These are phyloP conservation scores for Pheosia tremula DNA, from an alignment of 2,888 invertebrate species.

Conservation along the genomic window DNA sequence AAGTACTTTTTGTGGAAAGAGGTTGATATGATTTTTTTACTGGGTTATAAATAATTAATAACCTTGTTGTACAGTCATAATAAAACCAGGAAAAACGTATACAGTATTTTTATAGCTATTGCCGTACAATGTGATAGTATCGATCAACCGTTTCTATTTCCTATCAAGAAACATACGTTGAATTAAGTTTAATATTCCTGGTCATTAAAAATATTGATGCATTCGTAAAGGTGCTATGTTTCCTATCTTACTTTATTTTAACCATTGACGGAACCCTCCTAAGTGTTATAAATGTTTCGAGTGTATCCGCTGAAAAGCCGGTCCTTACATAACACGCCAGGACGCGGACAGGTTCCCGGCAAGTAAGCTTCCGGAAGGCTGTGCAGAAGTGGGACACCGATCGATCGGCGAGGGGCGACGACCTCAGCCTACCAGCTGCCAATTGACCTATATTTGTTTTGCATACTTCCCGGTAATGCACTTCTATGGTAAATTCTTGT, in stretches of 20 bases:
- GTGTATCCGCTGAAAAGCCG: neutral
- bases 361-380: conserved; percentile 38
- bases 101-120: too few species aligned
- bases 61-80: neutral
- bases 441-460: conserved; percentile 40
- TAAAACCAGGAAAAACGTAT: neutral
- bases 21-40: too few species aligned
- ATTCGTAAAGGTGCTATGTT: too few species aligned
- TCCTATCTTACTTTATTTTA: too few species aligned
- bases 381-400: conserved; percentile 57
- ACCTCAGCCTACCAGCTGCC: conserved; percentile 34
- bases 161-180: neutral
- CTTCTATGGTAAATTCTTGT: neutral
- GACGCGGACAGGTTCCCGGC: conserved; percentile 24
- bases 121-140: neutral
- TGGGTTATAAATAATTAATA: too few species aligned
- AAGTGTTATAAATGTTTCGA: neutral
- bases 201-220: too few species aligned
- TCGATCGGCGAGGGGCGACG: conserved; percentile 55
- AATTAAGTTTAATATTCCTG: neutral
- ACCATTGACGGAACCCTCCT: too few species aligned
- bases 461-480: conserved; percentile 18
- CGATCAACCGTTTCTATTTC: neutral
- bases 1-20: too few species aligned
- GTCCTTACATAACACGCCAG: conserved; percentile 31